phyloP scores from a whole-genome alignment of 2,797 vertebrate genomes.

The Malacoraja senta region DNA sequence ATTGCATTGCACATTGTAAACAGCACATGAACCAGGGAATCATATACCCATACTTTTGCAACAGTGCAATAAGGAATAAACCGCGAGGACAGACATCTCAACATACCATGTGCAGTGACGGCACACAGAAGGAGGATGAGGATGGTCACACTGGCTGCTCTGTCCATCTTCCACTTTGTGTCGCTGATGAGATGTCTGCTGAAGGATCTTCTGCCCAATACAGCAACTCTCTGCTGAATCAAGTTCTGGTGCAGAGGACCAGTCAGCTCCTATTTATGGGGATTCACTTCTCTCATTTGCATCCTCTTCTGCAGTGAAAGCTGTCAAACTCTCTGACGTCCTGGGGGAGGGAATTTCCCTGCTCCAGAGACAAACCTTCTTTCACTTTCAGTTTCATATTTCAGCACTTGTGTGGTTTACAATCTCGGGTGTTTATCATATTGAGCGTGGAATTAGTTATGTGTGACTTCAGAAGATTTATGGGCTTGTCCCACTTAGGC shows the following conservation, averaged over 20 bases:
- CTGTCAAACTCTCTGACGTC: background rate
- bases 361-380: background rate
- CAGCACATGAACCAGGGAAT: background rate
- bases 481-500: no score
- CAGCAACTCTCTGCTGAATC: background rate
- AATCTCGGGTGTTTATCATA: no score
- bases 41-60: background rate
- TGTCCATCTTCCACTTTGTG: no score
- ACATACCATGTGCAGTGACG: conserved; percentile 4
- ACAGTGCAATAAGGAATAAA: background rate
- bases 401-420: no score
- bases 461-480: background rate
- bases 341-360: background rate
- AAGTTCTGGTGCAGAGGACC: background rate
- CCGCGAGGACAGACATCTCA: background rate
- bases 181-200: background rate
- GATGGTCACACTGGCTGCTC: no score
- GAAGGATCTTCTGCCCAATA: background rate
- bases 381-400: background rate
- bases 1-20: background rate
- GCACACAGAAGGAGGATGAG: no score
- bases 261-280: conserved; percentile 1
- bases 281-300: background rate
- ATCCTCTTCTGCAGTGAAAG: background rate
- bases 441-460: no score